Base-by-base conservation (phyloP, 2,888 invertebrate species). In the Globia sparganii region DNA sequence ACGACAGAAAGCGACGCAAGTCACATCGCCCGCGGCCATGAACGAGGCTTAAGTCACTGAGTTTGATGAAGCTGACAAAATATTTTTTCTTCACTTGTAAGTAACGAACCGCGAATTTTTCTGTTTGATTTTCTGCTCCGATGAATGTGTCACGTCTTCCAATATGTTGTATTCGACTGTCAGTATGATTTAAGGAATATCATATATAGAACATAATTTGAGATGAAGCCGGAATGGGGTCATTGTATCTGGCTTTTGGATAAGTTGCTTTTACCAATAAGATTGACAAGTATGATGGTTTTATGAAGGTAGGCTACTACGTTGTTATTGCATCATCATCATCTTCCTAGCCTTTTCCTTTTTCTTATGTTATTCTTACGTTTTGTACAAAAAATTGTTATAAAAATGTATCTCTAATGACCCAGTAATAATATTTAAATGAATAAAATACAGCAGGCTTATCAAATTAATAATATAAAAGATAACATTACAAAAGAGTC, bases 101-200 rank as follows among this genome's bases (percentile, higher is more conserved):
- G 88, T 91, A 91, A 91, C 91, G 91, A 91, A 91, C 91, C 88
- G 90, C 83, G 81, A 79, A 85, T 74, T 81, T 83, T 88, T 79
- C 82, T 91, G 88, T 91, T 91, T 91, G 91, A 74, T 69, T 89
- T 91, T 91, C 86, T 86, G 78, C 80, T 75, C 85, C 83, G 83
- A 78, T 85, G 87, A 77, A 74, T 72, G 67, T 80, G 88, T 86
- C 87, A 90, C 75, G 66, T 77, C 72, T 73, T 68, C 37, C 46
- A 69, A 75, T 71, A 79, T 78, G 65, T 80, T 83, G 56, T 72
- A 67, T 79, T 78, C 56, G 56, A 67, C 49, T 75, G 75, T 66
- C 83, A 77, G 59, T 75, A 67, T 13, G 62, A 83, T 74, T 74
- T 86, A 62, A 72, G 58, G 61, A 61, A 31, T 46, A 62, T 34